Evolutionary conservation across 2,113 vertebrate genomes (phyloP), one percentile per base, ranked within the genome.

Genomic region (Corynorhinus townsendii): DNA sequence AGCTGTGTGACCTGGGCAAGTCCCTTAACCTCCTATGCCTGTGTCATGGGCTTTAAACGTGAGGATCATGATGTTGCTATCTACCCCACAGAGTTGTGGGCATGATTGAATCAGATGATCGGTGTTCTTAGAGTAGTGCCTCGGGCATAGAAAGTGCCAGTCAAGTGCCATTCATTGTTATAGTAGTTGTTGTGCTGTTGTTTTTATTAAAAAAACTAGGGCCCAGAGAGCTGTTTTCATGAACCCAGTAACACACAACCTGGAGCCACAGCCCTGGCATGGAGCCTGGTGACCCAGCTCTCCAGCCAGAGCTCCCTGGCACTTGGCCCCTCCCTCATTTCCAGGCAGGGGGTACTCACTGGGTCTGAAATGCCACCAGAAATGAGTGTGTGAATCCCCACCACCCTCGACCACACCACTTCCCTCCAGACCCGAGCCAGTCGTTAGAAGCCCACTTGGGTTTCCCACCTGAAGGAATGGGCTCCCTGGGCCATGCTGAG

Each of bases 221-320:
- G 26, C 33, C 71, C 54, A 77, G 81, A 30, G 71, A 88, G 38
- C 22, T 33, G 35, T 66, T 69, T 90, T 12, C 38, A 11, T 16
- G 38, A 56, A 30, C 72, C 72, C 72, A 19, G 40, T 2, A n/a
- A 40, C 75, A 28, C 66, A n/a, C 12, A 72, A 73, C 76, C 15
- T 2, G 40, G 4, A 26, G 62, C 84, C 35, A 3, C 14, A 71
- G 69, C 26, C 77, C 30, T 64, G 16, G 45, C 24, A 40, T 16
- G 19, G 47, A 17, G 5, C 71, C 68, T 0, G 0, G 22, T 1
- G 10, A 52, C 49, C 49, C 11, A 4, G 45, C 40, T 22, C 26
- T 47, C n/a, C 3, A 1, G 26, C 83, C 56, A 2, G n/a, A 11
- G 1, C 11, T 40, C 52, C 59, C 93, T 33, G 7, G 19, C 24